Base-by-base conservation (phyloP, 2,888 invertebrate species). In the Orchesellides sinensis region DNA sequence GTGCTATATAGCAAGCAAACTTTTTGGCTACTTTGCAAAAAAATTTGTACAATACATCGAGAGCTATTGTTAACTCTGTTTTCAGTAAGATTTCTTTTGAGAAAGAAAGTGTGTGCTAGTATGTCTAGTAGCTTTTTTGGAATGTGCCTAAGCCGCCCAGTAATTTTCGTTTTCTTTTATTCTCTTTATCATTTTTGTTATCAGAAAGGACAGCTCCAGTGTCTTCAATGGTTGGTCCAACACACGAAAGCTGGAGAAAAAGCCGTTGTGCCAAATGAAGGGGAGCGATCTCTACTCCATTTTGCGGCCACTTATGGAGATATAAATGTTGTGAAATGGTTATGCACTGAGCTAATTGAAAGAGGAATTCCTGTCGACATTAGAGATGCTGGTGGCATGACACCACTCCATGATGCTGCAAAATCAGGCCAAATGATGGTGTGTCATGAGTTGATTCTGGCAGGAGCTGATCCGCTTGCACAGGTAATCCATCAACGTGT, bases 171-270 rank as follows among this genome's bases (percentile, higher is more conserved):
- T n/a, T n/a, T n/a, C n/a, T n/a, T n/a, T n/a, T n/a, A n/a, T n/a
- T n/a, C 23, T 66, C 73, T 5, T 17, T 52, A 3, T 19, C 59
- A 59, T 17, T 52, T 66, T 23, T 21, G 40, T 21, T 59, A 84
- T 32, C 85, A 90, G 89, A 89, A 88, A 84, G 90, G 90, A 40
- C 89, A 89, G 79, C 85, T 90, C 65, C 85, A 88, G 35, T 89
- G 89, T 65, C 88, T 90, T 35, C 89, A 90, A 83, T 90, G 90
- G 90, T 85, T 90, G 77, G 89, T 90, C 78, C 88, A 89, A 56
- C 88, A 89, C 72, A 89, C 90, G 10, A 86, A 86, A 17, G 87
- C 87, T 32, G 88, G 89, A 49, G 88, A 89, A 47, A 89, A 89
- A 69, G 84, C 83, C 8, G 81, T 90, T 27, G 85, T 88, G 54